These are phyloP conservation scores for Eurystomus glaucurus DNA, from an alignment of 2,797 vertebrate species.

Conservation along the genomic window DNA sequence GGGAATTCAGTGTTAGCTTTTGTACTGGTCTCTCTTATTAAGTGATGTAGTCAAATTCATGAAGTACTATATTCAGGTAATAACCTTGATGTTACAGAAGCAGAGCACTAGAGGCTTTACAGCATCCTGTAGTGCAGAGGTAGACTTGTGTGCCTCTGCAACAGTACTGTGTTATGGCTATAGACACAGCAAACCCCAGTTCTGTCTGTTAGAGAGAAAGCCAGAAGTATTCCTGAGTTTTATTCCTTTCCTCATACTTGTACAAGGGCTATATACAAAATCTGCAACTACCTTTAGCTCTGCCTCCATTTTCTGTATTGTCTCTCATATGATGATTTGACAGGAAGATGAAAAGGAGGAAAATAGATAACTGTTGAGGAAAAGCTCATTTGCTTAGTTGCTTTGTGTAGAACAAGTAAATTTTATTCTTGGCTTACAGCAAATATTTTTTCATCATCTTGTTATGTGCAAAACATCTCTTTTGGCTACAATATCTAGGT, in stretches of 20 bases:
- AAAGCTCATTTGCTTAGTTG: constrained; percentile 37
- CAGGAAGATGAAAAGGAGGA: not conserved
- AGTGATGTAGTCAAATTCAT: accelerated
- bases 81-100: accelerated
- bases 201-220: not conserved
- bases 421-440: constrained; percentile 63
- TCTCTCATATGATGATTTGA: not conserved
- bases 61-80: not conserved
- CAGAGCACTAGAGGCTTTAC: not conserved
- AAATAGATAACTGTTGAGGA: not conserved
- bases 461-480: not conserved
- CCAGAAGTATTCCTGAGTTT: not conserved
- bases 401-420: constrained; percentile 36
- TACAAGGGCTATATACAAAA: not conserved
- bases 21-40: not conserved
- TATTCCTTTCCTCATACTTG: not conserved
- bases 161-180: accelerated
- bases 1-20: not conserved
- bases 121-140: not conserved
- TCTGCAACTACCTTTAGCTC: not conserved
- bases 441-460: constrained; percentile 34
- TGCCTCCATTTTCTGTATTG: not conserved
- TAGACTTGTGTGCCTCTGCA: not conserved
- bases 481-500: constrained; percentile 14
- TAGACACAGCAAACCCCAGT: not conserved